These are phyloP conservation scores for Tamias sibiricus DNA, from an alignment of 2,113 vertebrate species.

Conservation along the genomic window DNA sequence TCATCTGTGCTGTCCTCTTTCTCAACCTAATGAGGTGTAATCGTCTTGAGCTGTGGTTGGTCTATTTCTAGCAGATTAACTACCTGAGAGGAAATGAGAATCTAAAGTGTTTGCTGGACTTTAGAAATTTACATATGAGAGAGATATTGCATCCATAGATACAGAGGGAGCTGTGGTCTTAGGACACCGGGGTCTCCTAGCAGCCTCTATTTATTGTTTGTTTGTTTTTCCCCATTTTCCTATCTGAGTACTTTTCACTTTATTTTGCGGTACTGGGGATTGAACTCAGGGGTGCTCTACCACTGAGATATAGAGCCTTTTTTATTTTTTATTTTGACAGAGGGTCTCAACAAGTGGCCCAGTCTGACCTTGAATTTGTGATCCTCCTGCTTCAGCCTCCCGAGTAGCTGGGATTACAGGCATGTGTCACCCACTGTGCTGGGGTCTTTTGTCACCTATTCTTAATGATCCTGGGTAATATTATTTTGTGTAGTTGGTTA, in stretches of 20 bases:
- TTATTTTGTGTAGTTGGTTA: neutral
- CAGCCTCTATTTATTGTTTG: neutral
- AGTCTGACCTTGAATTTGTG: neutral
- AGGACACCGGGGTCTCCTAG: neutral
- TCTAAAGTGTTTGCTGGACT: conserved; percentile 38
- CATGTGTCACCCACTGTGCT: neutral
- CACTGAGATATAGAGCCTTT: neutral
- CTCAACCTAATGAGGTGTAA: neutral
- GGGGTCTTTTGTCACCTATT: neutral
- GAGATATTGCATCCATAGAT: neutral
- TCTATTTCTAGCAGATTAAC: conserved; percentile 40
- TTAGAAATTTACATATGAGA: neutral
- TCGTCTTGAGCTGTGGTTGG: neutral
- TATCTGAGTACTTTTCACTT: neutral
- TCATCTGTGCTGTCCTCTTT: neutral
- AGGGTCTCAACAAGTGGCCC: neutral
- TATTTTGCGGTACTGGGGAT: neutral
- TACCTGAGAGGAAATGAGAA: conserved; percentile 62
- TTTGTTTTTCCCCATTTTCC: neutral
- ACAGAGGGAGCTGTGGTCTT: too few species aligned
- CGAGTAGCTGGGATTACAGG: neutral
- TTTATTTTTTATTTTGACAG: neutral
- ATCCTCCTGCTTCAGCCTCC: neutral
- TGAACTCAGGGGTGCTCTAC: neutral
- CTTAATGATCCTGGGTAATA: neutral